Evolutionary conservation across 2,797 vertebrate genomes (phyloP).

Genomic region (Enteromius argenteus): DNA sequence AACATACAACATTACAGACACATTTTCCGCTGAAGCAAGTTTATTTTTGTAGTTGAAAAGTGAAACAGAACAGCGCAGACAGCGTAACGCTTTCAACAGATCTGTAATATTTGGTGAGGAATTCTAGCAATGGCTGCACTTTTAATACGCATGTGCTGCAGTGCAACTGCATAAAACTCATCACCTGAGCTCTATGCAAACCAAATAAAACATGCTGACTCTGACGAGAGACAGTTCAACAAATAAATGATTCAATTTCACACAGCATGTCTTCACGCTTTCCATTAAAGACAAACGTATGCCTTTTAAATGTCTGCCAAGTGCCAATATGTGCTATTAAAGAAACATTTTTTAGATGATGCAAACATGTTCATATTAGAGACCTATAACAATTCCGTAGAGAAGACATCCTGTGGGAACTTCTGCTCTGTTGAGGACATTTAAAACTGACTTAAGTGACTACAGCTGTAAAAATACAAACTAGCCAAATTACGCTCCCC

Average conservation of each 20-base stretch:
- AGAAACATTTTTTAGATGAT: conserved; percentile 82
- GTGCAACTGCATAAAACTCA: conserved; percentile 65
- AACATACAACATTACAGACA: neutral
- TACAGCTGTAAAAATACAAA: conserved; percentile 88
- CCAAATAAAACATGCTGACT: conserved; percentile 86
- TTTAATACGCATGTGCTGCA: conserved; percentile 23
- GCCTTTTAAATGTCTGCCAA: conserved; percentile 71
- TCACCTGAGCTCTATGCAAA: conserved; percentile 82
- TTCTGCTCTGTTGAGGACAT: conserved; percentile 87
- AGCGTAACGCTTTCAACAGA: conserved; percentile 49
- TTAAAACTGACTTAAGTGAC: conserved; percentile 88
- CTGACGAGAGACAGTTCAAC: conserved; percentile 79
- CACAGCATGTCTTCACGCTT: conserved; percentile 78
- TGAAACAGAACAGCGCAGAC: conserved; percentile 56
- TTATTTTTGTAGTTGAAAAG: conserved; percentile 60
- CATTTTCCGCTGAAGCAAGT: conserved; percentile 50
- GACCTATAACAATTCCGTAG: conserved; percentile 78
- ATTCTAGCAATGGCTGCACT: conserved; percentile 43
- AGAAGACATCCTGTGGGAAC: conserved; percentile 75
- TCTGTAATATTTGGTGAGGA: conserved; percentile 34
- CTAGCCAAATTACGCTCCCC: conserved; percentile 86
- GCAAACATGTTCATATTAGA: conserved; percentile 80
- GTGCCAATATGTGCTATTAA: conserved; percentile 84
- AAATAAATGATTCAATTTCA: conserved; percentile 85
- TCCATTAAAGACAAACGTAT: conserved; percentile 80